Evolutionary conservation across 1,140 invertebrate genomes (phyloP).

Genomic region (Drosophila lacertosa): DNA sequence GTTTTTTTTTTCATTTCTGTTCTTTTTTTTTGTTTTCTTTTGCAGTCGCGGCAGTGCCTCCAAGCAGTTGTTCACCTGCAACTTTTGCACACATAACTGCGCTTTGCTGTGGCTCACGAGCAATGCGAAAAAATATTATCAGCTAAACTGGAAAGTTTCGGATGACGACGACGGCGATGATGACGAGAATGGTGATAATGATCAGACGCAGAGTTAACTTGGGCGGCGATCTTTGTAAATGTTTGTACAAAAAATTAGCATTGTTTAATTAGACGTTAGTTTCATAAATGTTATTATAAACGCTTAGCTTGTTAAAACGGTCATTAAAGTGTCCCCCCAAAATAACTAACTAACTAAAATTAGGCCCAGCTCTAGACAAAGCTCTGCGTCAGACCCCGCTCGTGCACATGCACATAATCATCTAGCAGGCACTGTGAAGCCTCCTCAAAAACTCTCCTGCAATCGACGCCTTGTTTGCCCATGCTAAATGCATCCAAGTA

Average conservation of each 20-base stretch:
- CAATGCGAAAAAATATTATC: conserved; percentile 74
- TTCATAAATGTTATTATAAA: conserved; percentile 67
- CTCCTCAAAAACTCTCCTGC: conserved; percentile 44
- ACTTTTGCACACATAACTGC: conserved; percentile 75
- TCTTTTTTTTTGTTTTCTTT: background rate
- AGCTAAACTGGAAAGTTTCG: conserved; percentile 67
- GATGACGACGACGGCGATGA: conserved; percentile 54
- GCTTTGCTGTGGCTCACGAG: conserved; percentile 60
- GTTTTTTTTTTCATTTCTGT: background rate
- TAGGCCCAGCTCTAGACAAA: conserved; percentile 27
- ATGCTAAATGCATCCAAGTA: conserved; percentile 60
- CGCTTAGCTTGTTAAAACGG: conserved; percentile 26
- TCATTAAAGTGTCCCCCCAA: conserved; percentile 40
- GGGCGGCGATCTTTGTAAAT: conserved; percentile 28
- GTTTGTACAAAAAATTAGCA: conserved; percentile 50
- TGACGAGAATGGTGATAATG: conserved; percentile 10
- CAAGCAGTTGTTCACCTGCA: conserved; percentile 78
- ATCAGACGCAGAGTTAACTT: conserved; percentile 18
- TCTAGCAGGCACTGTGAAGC: conserved; percentile 55
- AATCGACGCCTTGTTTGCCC: conserved; percentile 62
- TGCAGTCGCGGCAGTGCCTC: conserved; percentile 73
- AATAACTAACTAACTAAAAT: conserved; percentile 13
- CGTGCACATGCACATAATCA: conserved; percentile 61
- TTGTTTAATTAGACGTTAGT: conserved; percentile 59
- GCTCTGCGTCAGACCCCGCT: conserved; percentile 54